Base-by-base conservation (phyloP, 37 sponge, comb jelly and placozoan species). In the Lycopodina hypogea region DNA sequence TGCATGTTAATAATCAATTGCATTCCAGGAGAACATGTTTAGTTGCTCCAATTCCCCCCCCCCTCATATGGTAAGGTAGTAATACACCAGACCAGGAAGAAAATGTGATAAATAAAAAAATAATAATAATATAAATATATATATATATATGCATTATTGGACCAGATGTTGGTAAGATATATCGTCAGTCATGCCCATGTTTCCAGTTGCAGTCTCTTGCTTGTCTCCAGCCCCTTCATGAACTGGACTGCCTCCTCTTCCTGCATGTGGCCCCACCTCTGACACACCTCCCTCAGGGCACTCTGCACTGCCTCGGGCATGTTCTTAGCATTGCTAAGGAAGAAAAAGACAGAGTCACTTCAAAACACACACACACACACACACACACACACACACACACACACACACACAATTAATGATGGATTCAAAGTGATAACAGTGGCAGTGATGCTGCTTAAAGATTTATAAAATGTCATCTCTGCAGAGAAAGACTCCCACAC, bases 161-260 rank as follows among this genome's bases (percentile, higher is more conserved):
- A 58, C 3, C 59, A 26, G 6, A 4, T 24, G 23, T n/a, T n/a
- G n/a, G n/a, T n/a, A n/a, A n/a, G n/a, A n/a, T n/a, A n/a, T n/a
- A n/a, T n/a, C n/a, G n/a, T n/a, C n/a, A n/a, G 4, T 63, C 81
- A 96, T 53, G 81, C 68, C 97, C 97, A 96, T 29, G 97, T 96
- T 42, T 96, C 97, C 59, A 93, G 42, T 53, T 96, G 97, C 14
- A 96, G 55, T 72, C 94, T 75, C 42, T 74, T 78, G 3, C 78
- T 50, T 0, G 55, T 64, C 58, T 85, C 84, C 68, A 96, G 42
- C 14, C 38, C 69, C 53, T 79, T 84, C 34, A 93, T 50, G 66
- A 71, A 82, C 35, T 81, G 58, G 1, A 58, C 89, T 29, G 87
- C 78, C 56, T 93, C 84, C 12, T 70, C 68, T 11, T 73, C 61